phyloP scores from a whole-genome alignment of 1,140 invertebrate genomes.

The Eueides isabella region DNA sequence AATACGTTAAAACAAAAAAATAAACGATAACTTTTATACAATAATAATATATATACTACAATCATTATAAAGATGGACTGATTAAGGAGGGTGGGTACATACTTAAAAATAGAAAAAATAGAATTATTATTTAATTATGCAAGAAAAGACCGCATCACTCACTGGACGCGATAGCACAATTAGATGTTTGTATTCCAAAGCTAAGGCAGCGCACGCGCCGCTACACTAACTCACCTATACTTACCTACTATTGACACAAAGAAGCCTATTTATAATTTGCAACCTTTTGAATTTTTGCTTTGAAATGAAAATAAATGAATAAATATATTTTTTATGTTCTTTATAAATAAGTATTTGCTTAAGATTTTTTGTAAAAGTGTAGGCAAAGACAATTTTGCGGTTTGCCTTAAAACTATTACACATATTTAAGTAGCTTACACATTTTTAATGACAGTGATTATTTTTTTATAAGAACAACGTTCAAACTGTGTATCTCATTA shows the following conservation, averaged over 20 bases:
- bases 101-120: too few relatives aligned
- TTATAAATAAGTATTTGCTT: background rate
- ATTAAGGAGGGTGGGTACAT: too few relatives aligned
- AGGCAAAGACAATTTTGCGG: too few relatives aligned
- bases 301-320: background rate
- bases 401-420: too few relatives aligned
- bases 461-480: too few relatives aligned
- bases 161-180: conserved; percentile 65
- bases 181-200: conserved; percentile 59
- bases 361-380: too few relatives aligned
- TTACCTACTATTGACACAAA: conserved; percentile 21
- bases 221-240: conserved; percentile 16
- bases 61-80: too few relatives aligned
- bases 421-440: background rate
- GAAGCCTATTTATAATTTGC: conserved; percentile 19
- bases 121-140: background rate
- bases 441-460: too few relatives aligned
- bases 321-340: background rate
- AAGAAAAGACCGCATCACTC: conserved; percentile 46
- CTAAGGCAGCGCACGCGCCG: conserved; percentile 50
- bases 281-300: conserved; percentile 8
- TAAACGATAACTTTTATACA: background rate
- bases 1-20: background rate
- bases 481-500: too few relatives aligned
- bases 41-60: too few relatives aligned